phyloP scores from a whole-genome alignment of 1,140 invertebrate genomes.

The Druon quercuslanigerum region DNA sequence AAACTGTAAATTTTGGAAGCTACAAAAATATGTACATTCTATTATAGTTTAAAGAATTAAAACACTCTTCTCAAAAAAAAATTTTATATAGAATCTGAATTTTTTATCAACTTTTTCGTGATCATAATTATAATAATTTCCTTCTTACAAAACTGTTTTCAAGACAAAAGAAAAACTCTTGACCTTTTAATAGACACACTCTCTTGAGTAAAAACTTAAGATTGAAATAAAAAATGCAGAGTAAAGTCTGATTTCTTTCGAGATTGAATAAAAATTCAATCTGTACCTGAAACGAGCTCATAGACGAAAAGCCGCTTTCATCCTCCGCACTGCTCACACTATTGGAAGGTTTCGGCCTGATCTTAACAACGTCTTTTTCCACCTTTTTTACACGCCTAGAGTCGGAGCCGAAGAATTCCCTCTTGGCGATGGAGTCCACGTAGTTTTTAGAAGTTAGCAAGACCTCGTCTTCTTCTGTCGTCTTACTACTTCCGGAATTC shows the following conservation, averaged over 20 bases:
- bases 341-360: constrained; percentile 71
- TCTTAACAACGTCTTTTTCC: constrained; percentile 51
- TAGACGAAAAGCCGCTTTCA: constrained; percentile 88
- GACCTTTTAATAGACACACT: too few relatives aligned
- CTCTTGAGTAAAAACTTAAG: too few relatives aligned
- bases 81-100: too few relatives aligned
- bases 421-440: constrained; percentile 37
- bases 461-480: constrained; percentile 62
- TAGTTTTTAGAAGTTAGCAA: constrained; percentile 32
- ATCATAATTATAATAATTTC: too few relatives aligned
- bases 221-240: background rate
- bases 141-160: too few relatives aligned
- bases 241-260: background rate
- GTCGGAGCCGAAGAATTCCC: constrained; percentile 33
- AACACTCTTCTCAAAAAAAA: too few relatives aligned
- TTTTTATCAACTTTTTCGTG: too few relatives aligned
- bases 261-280: constrained; percentile 28
- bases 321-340: constrained; percentile 81
- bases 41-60: too few relatives aligned
- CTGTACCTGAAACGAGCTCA: constrained; percentile 83
- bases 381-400: constrained; percentile 32
- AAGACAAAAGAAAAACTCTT: too few relatives aligned
- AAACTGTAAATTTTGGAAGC: too few relatives aligned
- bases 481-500: constrained; percentile 67
- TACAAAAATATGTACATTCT: too few relatives aligned